Percentiles rank a stretch among this genome's conserved stretches.
Conservation (phyloP, 2,113 vertebrate species). For the Gavialis gangeticus region DNA sequence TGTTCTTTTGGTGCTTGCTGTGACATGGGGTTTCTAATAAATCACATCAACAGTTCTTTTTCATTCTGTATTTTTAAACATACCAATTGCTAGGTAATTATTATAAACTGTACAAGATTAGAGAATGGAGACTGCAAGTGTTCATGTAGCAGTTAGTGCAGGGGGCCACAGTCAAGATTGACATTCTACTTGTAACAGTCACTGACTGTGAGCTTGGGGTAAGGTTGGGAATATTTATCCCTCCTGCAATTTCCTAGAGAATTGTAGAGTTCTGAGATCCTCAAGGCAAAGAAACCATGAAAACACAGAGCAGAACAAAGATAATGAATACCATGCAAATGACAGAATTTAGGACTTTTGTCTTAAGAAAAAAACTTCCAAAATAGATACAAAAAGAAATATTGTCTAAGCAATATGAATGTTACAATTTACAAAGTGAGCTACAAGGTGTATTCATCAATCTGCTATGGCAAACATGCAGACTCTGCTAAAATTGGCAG, state of each 20-base stretch:
- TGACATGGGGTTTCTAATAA: neutral
- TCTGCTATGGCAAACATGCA: neutral
- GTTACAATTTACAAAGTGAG: neutral
- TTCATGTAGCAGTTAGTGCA: neutral
- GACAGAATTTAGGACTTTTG: neutral
- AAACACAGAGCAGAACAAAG: neutral
- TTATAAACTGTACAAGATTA: fast-evolving
- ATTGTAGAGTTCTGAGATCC: neutral
- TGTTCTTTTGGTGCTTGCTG: neutral
- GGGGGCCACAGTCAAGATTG: fast-evolving
- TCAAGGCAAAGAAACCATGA: neutral
- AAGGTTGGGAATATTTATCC: neutral
- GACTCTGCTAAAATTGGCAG: neutral
- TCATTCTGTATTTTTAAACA: neutral
- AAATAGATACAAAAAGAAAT: neutral
- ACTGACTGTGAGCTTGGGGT: neutral
- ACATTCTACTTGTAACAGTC: neutral
- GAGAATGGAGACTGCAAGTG: fast-evolving
- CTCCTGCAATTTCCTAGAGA: neutral
- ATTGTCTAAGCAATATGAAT: neutral
- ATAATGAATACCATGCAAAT: neutral
- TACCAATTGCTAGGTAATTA: neutral
- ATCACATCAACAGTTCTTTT: neutral
- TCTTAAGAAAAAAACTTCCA: neutral
- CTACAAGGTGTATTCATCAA: neutral